Evolutionary conservation across 2,888 invertebrate genomes (phyloP).

Genomic region (Hyles lineata): DNA sequence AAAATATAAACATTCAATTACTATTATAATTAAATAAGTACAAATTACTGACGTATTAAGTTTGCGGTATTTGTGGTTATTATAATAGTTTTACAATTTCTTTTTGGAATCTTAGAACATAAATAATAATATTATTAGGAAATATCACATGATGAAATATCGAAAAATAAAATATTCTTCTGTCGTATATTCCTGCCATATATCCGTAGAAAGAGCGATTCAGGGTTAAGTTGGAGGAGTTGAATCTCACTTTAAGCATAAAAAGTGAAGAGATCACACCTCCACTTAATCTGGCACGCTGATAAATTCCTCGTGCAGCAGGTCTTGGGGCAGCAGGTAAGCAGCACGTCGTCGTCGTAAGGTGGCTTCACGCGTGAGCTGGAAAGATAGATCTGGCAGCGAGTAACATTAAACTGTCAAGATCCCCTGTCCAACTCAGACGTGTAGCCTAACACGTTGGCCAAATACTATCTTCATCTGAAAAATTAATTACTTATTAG

Average conservation of each 20-base stretch:
- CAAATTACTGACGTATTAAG: too few relatives aligned
- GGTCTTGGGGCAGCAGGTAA: neutral
- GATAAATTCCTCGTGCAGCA: conserved; percentile 15
- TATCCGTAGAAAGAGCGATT: conserved; percentile 62
- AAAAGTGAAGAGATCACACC: conserved; percentile 86
- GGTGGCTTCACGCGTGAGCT: conserved; percentile 80
- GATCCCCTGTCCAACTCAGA: conserved; percentile 86
- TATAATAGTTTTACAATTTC: too few relatives aligned
- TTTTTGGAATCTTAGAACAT: too few relatives aligned
- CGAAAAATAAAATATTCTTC: neutral
- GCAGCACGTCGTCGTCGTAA: conserved; percentile 36
- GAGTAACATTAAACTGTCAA: conserved; percentile 76
- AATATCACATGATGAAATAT: too few relatives aligned
- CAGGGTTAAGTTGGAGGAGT: conserved; percentile 86
- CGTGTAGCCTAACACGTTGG: conserved; percentile 64
- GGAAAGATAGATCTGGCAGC: conserved; percentile 86
- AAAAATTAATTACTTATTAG: conserved; percentile 55
- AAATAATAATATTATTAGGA: too few relatives aligned
- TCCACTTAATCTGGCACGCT: conserved; percentile 83
- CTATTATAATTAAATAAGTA: too few relatives aligned
- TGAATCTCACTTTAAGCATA: conserved; percentile 85
- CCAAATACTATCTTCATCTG: conserved; percentile 48
- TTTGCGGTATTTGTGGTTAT: too few relatives aligned
- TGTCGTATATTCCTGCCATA: conserved; percentile 20
- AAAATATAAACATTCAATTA: too few relatives aligned